Base-by-base conservation (phyloP, 1,140 invertebrate species). In the Cecropterus lyciades region DNA sequence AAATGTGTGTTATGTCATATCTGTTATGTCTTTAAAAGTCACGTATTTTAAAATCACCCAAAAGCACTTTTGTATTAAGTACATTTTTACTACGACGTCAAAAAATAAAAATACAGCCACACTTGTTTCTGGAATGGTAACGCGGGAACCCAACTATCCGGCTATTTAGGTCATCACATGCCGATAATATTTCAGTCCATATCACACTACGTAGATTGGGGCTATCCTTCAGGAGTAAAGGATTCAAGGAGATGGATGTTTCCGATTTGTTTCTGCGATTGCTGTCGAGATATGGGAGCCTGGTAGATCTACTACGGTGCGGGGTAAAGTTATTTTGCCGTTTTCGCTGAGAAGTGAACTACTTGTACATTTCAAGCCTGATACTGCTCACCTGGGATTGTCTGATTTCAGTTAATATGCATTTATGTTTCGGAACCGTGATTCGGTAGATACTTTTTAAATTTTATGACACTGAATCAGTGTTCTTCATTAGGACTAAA, bases 171-270 rank as follows among this genome's bases (percentile, higher is more conserved):
- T 37, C 48, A 62, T 62, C 45, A 62, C 56, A 48, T 37, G 46
- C 15, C 57, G 15, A 62, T 62, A 49, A 62, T 62, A 62, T 62
- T 62, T 62, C 59, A 62, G 59, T 62, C 46, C 59, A 62, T 62
- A 62, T 62, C 57, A 60, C 59, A 37, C 46, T 40, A 51, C 59
- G 45, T 51, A 51, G 59, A 51, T 62, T 51, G 46, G 33, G 46
- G 48, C 59, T 51, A 62, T 62, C 59, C 59, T 62, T 62, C 48
- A 62, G 59, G 59, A 62, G 59, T 62, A 62, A 62, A 62, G 59
- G 59, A 62, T 62, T 62, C 59, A 40, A 49, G 40, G 37, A 62
- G 59, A 62, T 17, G 16, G 30, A 62, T 62, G 59, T 51, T 62
- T 16, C 15, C 59, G 46, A 62, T 62, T 62, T 62, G 59, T 62